These are phyloP conservation scores for Cinclus mexicanus DNA, from an alignment of 2,113 vertebrate species.

Conservation along the genomic window DNA sequence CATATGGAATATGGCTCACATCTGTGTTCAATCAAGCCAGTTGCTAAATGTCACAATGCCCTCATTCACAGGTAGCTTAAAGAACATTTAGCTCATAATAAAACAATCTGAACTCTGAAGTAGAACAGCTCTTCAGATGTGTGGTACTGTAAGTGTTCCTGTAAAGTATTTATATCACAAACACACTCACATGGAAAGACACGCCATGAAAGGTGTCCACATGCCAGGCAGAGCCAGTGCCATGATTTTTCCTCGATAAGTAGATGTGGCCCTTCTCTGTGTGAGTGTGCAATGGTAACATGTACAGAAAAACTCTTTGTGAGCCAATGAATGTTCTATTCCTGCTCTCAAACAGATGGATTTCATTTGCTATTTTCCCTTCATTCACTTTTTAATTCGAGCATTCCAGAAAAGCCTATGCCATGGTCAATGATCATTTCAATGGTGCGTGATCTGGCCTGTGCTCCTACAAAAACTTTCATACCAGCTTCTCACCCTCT, in stretches of 20 bases:
- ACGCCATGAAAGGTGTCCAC: background rate
- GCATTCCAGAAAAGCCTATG: conserved; percentile 9
- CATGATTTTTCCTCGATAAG: background rate
- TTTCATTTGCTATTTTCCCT: conserved; percentile 41
- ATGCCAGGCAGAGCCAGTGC: background rate
- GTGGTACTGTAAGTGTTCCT: conserved; percentile 39
- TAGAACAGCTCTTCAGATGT: conserved; percentile 43
- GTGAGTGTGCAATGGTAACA: conserved; percentile 4
- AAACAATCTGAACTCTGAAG: conserved; percentile 71
- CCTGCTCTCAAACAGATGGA: conserved; percentile 42
- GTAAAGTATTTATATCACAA: conserved; percentile 23
- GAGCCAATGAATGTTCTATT: conserved; percentile 19
- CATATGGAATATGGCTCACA: conserved; percentile 69
- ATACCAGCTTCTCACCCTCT: background rate
- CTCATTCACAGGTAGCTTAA: conserved; percentile 79
- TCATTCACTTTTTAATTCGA: background rate
- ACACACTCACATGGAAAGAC: conserved; percentile 11
- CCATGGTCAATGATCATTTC: background rate
- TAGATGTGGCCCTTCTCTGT: background rate
- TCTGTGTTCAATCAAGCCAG: conserved; percentile 75
- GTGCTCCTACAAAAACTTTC: background rate
- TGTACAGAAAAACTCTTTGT: conserved; percentile 54
- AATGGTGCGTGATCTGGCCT: background rate
- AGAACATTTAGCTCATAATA: conserved; percentile 75
- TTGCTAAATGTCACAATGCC: conserved; percentile 77